Percentiles rank a stretch among this genome's conserved stretches.
phyloP scores from a whole-genome alignment of 92 coral and sea anemone species.

The Plumapathes pennacea region DNA sequence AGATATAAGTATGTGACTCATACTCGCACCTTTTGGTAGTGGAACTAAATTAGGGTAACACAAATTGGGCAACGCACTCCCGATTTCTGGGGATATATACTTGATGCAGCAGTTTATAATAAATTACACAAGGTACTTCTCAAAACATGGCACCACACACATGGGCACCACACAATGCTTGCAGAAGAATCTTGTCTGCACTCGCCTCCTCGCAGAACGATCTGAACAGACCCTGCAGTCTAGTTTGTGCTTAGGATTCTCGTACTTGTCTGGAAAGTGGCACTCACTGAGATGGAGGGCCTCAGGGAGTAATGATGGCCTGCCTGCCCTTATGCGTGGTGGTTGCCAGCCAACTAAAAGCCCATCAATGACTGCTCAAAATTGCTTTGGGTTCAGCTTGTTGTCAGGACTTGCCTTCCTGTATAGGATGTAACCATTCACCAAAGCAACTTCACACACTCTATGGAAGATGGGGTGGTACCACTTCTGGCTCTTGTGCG shows the following conservation, averaged over 20 bases:
- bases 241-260: conserved; percentile 39
- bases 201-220: conserved; percentile 9
- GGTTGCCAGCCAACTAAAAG: conserved; percentile 12
- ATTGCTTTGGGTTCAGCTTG: conserved; percentile 36
- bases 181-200: conserved; percentile 23
- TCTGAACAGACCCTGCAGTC: conserved; percentile 56
- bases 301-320: conserved; percentile 30
- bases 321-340: conserved; percentile 6
- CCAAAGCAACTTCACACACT: conserved; percentile 50
- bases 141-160: conserved; percentile 32
- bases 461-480: conserved; percentile 58
- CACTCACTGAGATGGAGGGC: conserved; percentile 26
- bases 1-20: too few species aligned
- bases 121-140: too few species aligned
- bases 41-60: too few species aligned
- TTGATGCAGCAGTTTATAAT: too few species aligned
- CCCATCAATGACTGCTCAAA: conserved; percentile 41
- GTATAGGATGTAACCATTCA: conserved; percentile 69
- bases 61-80: too few species aligned
- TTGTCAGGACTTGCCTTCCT: conserved; percentile 31
- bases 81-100: too few species aligned
- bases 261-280: conserved; percentile 34
- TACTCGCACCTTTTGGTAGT: too few species aligned
- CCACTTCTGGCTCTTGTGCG: conserved; percentile 64
- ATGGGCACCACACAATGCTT: conserved; percentile 27